Evolutionary conservation across 2,797 vertebrate species (phyloP), one percentile per base, ranked within the genome.

Genomic region (Sebastes glaucus): DNA sequence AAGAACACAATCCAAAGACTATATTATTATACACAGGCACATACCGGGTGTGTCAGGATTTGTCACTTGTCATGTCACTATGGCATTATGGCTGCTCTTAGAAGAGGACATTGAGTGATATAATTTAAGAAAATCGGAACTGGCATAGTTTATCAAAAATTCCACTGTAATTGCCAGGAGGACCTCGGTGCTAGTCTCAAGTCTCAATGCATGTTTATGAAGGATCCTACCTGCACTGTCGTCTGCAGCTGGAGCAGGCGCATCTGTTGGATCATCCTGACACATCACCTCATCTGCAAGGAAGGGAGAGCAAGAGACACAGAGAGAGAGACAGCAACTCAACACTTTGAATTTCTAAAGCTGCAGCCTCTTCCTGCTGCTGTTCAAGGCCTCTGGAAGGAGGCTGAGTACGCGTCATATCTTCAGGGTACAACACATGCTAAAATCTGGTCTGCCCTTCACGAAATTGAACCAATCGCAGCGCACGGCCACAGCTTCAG

Each of bases 221-320:
- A 27, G 33, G 22, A 2, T 35, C 74, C 11, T 82, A 90, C 84
- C 76, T 4, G 4, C 0, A 42, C 0, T 11, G 33, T 16, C 33
- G 25, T 23, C 33, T 38, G 0, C 0, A 1, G 2, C 2, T 35
- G 5, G 4, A 16, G 4, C 0, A 42, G 79, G 7, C 28, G 30
- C 0, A 4, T 0, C 3, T 20, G 7, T 0, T 6, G 8, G 0
- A 5, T 63, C 42, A 0, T 71, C 75, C 57, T 94, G 76, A 89
- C 93, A 87, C 59, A 67, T 85, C 42, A 93, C 90, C 16, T 81
- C 78, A 79, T 74, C 94, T 95, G 86, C 13, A 80, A 82, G 14
- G 30, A 81, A 69, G 10, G 20, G 11, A 76, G 8, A 59, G 13
- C 23, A 71, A 18, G 25, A 13, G 9, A 65, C n/a, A 60, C 7